A percentile compares a stretch with the other conserved stretches of the same genome.
Conservation (phyloP, 2,888 invertebrate species). For the Drosophila fungiperda region DNA sequence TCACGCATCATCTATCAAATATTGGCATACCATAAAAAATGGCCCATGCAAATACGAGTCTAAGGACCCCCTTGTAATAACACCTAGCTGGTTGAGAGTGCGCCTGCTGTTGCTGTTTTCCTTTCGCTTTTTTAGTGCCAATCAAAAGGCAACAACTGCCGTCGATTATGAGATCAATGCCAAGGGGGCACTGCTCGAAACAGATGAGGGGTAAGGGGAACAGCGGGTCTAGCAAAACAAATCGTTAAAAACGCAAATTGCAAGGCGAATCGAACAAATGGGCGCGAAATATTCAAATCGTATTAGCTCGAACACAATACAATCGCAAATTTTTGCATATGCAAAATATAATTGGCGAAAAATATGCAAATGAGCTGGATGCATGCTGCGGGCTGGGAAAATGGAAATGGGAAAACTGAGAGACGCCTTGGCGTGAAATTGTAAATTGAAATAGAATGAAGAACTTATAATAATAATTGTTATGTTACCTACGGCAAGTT, state of each 20-base stretch:
- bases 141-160: constrained; percentile 60
- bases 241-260: constrained; percentile 78
- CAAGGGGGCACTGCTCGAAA: background rate
- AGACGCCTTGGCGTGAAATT: constrained; percentile 14
- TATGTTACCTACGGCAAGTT: constrained; percentile 43
- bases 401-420: background rate
- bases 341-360: constrained; percentile 75
- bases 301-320: constrained; percentile 61
- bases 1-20: constrained; percentile 77
- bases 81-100: constrained; percentile 9
- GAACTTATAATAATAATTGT: constrained; percentile 21
- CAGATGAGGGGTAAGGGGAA: background rate
- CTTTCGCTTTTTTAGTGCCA: constrained; percentile 36
- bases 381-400: background rate
- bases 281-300: constrained; percentile 69
- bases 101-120: constrained; percentile 49
- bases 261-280: constrained; percentile 65
- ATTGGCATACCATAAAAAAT: constrained; percentile 71
- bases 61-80: constrained; percentile 58
- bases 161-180: constrained; percentile 78
- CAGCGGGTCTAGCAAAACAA: constrained; percentile 62
- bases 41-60: constrained; percentile 43
- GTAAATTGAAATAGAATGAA: constrained; percentile 21
- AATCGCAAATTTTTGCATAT: constrained; percentile 61
- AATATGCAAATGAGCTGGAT: constrained; percentile 75